phyloP scores from a whole-genome alignment of 1,140 invertebrate species.

The Drosophila bocki region DNA sequence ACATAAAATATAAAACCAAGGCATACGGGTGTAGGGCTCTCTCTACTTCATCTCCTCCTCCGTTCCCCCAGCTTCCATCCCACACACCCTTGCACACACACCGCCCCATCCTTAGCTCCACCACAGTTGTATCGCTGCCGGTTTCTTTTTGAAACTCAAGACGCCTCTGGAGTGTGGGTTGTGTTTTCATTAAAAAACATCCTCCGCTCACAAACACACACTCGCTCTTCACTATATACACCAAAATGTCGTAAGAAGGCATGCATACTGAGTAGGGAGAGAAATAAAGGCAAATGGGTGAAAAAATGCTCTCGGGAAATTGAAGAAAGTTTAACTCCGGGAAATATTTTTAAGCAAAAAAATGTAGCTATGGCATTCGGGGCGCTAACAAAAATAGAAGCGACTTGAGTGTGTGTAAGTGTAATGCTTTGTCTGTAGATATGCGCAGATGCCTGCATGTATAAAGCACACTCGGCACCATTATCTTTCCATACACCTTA shows the following conservation, averaged over 20 bases:
- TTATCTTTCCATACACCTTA: conserved; percentile 43
- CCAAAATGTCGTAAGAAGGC: conserved; percentile 15
- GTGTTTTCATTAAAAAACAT: conserved; percentile 78
- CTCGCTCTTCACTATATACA: not conserved
- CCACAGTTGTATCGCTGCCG: conserved; percentile 42
- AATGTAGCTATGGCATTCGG: conserved; percentile 61
- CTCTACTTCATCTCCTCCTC: conserved; percentile 2
- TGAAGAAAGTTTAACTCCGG: conserved; percentile 64
- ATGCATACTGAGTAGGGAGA: conserved; percentile 8
- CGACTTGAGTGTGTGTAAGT: conserved; percentile 6
- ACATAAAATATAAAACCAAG: conserved; percentile 17
- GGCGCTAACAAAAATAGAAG: conserved; percentile 48
- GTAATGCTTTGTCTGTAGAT: conserved; percentile 21
- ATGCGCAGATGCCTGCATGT: conserved; percentile 59
- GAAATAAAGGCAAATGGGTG: conserved; percentile 12
- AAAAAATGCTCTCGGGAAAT: conserved; percentile 64
- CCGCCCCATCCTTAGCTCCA: not conserved
- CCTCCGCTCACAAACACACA: conserved; percentile 10
- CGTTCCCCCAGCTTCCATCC: not conserved
- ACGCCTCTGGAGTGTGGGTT: conserved; percentile 73
- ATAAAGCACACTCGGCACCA: conserved; percentile 44
- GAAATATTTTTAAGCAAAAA: conserved; percentile 68
- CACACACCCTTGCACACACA: not conserved
- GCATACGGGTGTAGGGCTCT: conserved; percentile 19
- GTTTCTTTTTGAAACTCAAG: conserved; percentile 75